These are phyloP conservation scores for Phaedon cochleariae DNA, from an alignment of 2,888 invertebrate species.

Conservation along the genomic window DNA sequence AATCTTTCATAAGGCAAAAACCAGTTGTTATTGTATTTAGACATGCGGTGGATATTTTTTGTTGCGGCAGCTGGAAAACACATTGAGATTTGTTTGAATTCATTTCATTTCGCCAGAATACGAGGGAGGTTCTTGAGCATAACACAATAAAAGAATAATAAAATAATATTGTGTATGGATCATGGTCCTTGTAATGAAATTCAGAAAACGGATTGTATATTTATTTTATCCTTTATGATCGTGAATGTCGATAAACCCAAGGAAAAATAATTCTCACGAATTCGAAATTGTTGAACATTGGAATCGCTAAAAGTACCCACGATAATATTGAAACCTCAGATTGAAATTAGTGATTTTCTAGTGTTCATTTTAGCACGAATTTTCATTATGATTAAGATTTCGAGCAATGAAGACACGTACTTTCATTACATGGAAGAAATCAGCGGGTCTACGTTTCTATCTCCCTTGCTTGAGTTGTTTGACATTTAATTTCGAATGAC, in stretches of 20 bases:
- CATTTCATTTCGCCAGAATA: neutral
- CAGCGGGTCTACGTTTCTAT: no score
- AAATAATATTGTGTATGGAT: neutral
- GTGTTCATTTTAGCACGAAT: no score
- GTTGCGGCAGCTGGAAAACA: neutral
- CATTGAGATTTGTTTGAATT: conserved; percentile 5
- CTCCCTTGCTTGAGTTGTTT: no score
- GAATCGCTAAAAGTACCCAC: no score
- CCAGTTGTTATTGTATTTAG: conserved; percentile 2
- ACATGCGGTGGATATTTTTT: conserved; percentile 18
- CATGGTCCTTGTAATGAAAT: neutral
- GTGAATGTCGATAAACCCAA: neutral
- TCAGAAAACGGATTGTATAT: neutral
- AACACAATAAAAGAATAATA: neutral
- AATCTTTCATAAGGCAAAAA: neutral
- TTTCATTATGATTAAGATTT: no score
- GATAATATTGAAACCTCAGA: no score
- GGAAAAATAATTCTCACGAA: neutral
- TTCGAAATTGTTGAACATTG: neutral
- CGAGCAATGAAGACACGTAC: no score
- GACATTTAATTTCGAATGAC: no score
- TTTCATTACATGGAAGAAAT: no score
- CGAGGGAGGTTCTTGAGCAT: neutral
- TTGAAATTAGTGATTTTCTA: no score
- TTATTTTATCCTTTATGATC: neutral